Conservation (phyloP, 2,797 vertebrate genomes). For the Halcyon smyrnensis region DNA sequence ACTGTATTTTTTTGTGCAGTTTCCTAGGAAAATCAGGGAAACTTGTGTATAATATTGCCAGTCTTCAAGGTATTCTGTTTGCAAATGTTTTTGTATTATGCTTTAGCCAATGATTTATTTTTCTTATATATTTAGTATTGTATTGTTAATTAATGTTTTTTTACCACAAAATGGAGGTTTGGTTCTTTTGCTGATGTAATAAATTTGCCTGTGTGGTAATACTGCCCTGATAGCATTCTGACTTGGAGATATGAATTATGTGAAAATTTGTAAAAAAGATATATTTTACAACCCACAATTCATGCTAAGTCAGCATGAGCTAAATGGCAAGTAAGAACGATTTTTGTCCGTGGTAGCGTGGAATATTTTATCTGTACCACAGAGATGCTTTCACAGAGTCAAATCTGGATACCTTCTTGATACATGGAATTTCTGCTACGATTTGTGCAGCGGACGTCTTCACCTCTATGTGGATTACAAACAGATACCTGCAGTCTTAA, state of each 20-base stretch:
- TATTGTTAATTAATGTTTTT: neutral
- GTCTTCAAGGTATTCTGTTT: neutral
- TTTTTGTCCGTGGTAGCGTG: accelerated
- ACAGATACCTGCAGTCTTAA: neutral
- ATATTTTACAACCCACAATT: neutral
- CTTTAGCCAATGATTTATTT: neutral
- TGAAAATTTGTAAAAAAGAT: neutral
- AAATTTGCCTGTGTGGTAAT: neutral
- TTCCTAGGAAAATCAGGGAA: conserved; percentile 4
- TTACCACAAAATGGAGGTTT: neutral
- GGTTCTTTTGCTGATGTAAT: neutral
- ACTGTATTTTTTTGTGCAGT: neutral
- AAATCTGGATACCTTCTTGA: neutral
- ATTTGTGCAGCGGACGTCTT: neutral
- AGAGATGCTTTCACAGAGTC: neutral
- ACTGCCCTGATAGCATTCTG: neutral
- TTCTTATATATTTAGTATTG: neutral
- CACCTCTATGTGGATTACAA: accelerated
- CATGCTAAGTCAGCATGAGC: neutral
- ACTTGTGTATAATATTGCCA: neutral
- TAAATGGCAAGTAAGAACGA: neutral
- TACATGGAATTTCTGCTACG: neutral
- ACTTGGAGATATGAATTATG: neutral
- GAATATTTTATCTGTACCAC: neutral
- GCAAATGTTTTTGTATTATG: neutral